Evolutionary conservation across 1,140 invertebrate species (phyloP).

Genomic region (Dreissena rostriformis): DNA sequence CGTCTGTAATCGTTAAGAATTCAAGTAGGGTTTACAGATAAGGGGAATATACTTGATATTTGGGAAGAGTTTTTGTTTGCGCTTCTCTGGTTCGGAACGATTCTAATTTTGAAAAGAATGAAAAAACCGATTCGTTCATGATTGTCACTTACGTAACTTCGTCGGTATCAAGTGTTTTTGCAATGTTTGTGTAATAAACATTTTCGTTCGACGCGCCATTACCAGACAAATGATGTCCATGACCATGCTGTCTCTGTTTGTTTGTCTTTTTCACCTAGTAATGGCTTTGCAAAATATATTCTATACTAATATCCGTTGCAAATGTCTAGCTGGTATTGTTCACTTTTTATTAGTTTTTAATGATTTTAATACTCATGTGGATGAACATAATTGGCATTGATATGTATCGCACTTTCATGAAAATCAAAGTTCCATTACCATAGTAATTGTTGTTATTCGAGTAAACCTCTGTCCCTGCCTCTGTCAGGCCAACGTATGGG

Average conservation of each 20-base stretch:
- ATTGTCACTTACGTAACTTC: conserved; percentile 21
- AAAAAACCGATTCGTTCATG: not conserved
- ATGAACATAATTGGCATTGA: conserved; percentile 46
- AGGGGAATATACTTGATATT: too few relatives aligned
- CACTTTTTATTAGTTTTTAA: conserved; percentile 33
- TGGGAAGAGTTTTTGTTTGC: too few relatives aligned
- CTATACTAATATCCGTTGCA: not conserved
- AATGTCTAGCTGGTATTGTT: not conserved
- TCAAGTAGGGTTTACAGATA: too few relatives aligned
- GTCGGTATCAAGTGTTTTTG: not conserved
- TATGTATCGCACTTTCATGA: conserved; percentile 20
- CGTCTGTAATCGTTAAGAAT: too few relatives aligned
- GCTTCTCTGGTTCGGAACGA: too few relatives aligned
- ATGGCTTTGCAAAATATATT: not conserved
- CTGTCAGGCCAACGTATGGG: conserved; percentile 18
- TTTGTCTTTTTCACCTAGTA: conserved; percentile 14
- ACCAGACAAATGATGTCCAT: conserved; percentile 39
- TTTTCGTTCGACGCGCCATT: not conserved
- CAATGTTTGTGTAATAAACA: conserved; percentile 6
- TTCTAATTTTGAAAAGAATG: not conserved
- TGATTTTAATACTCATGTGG: conserved; percentile 36
- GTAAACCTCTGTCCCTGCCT: not conserved
- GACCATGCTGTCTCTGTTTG: conserved; percentile 10
- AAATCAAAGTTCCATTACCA: conserved; percentile 7
- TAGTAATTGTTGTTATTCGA: conserved; percentile 11